Percentiles rank a stretch among this genome's conserved stretches.
Conservation (phyloP, 2,888 invertebrate genomes). For the Mesochorus sp. region DNA sequence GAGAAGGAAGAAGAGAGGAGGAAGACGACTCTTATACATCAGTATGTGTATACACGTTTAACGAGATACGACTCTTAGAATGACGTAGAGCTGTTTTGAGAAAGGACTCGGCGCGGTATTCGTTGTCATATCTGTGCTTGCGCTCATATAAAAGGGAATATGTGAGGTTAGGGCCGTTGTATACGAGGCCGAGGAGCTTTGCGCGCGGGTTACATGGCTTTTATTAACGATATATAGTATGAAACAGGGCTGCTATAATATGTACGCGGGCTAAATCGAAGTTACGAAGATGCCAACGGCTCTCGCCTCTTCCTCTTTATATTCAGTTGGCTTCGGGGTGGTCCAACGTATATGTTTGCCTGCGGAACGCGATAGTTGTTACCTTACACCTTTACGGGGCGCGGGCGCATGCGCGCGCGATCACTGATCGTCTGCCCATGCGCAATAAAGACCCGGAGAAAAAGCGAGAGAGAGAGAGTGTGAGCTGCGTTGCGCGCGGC, state of each 20-base stretch:
- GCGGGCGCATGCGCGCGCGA: conserved; percentile 54
- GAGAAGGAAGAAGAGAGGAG: neutral
- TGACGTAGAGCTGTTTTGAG: conserved; percentile 32
- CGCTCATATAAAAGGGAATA: neutral
- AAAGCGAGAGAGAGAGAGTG: conserved; percentile 10
- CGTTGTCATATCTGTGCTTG: conserved; percentile 54
- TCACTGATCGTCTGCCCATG: conserved; percentile 34
- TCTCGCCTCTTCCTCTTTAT: conserved; percentile 15
- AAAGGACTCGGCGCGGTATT: conserved; percentile 15
- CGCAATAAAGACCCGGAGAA: neutral
- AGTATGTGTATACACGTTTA: neutral
- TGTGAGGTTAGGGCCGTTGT: neutral
- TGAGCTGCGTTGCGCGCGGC: neutral
- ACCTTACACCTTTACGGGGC: conserved; percentile 75
- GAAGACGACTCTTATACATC: neutral
- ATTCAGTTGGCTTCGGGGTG: conserved; percentile 71
- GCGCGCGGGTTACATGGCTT: neutral
- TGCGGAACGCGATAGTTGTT: conserved; percentile 72
- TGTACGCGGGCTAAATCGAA: conserved; percentile 53
- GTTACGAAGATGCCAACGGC: conserved; percentile 43
- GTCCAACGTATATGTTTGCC: conserved; percentile 68
- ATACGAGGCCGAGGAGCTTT: conserved; percentile 1
- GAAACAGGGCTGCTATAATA: conserved; percentile 16
- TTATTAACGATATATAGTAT: conserved; percentile 26
- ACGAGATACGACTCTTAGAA: conserved; percentile 28